Evolutionary conservation across 2,797 vertebrate genomes (phyloP).

Genomic region (Dendrocincla fuliginosa): DNA sequence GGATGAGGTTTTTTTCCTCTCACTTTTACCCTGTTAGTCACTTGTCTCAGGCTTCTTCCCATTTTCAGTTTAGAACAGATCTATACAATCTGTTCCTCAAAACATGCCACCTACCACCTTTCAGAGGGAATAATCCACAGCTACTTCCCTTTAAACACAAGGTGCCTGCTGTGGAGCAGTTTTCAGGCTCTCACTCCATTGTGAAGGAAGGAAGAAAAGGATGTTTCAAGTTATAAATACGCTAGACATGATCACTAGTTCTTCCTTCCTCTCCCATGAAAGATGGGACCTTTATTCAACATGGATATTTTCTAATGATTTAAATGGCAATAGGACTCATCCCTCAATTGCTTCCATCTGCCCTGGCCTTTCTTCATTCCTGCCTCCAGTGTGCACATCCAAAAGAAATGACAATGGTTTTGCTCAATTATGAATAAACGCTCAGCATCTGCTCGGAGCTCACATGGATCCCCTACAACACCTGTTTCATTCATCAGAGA

Average conservation of each 20-base stretch:
- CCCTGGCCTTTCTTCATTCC: neutral
- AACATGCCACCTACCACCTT: conserved; percentile 2
- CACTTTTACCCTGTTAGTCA: neutral
- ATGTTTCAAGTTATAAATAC: neutral
- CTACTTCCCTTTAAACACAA: neutral
- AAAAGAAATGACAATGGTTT: neutral
- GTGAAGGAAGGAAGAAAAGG: neutral
- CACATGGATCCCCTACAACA: neutral
- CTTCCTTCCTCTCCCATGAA: neutral
- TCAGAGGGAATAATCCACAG: neutral
- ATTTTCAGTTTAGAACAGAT: neutral
- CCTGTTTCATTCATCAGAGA: neutral
- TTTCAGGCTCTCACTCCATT: neutral
- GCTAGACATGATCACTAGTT: neutral
- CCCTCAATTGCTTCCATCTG: neutral
- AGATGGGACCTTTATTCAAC: neutral
- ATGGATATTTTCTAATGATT: neutral
- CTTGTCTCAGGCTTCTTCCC: neutral
- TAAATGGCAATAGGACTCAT: neutral
- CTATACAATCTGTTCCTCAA: conserved; percentile 17
- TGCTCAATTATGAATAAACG: neutral
- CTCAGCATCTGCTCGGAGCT: neutral
- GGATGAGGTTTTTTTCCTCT: neutral
- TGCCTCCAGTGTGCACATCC: neutral
- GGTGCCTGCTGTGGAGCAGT: neutral